These are phyloP conservation scores for Boulengeromyrus knoepffleri DNA, from an alignment of 2,113 vertebrate species.

Conservation along the genomic window DNA sequence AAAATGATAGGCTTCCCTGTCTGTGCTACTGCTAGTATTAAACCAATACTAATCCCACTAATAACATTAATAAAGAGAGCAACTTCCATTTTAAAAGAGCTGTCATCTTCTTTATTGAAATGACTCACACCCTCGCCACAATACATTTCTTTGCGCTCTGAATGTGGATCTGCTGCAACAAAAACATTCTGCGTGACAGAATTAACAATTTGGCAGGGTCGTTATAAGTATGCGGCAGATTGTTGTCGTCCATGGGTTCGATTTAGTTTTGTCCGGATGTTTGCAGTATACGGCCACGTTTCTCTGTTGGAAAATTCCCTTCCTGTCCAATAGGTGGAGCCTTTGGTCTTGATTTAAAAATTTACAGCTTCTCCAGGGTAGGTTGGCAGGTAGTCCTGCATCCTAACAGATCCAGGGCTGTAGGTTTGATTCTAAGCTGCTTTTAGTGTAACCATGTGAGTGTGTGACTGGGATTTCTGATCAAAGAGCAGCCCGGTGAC, in stretches of 20 bases:
- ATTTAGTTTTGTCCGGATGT: not conserved
- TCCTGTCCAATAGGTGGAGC: not conserved
- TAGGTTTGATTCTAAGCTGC: not conserved
- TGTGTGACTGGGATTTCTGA: not conserved
- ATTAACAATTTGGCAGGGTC: too few relatives aligned
- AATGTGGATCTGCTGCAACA: too few relatives aligned
- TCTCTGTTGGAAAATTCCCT: not conserved
- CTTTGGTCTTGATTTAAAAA: not conserved
- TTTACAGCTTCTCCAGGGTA: not conserved
- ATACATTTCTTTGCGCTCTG: too few relatives aligned
- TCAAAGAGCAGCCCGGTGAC: not conserved
- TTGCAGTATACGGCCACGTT: not conserved
- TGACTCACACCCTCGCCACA: too few relatives aligned
- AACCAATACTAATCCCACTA: not conserved
- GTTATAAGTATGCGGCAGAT: too few relatives aligned
- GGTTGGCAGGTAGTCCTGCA: not conserved
- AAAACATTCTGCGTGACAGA: too few relatives aligned
- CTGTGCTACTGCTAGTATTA: not conserved
- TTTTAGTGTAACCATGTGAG: not conserved
- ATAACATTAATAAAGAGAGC: too few relatives aligned
- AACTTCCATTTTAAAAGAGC: too few relatives aligned
- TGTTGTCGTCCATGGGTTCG: too few relatives aligned
- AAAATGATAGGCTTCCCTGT: not conserved
- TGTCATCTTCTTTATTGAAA: too few relatives aligned
- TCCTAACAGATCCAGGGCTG: not conserved